phyloP scores from a whole-genome alignment of 2,888 invertebrate genomes.

The Neoscelio sp. region DNA sequence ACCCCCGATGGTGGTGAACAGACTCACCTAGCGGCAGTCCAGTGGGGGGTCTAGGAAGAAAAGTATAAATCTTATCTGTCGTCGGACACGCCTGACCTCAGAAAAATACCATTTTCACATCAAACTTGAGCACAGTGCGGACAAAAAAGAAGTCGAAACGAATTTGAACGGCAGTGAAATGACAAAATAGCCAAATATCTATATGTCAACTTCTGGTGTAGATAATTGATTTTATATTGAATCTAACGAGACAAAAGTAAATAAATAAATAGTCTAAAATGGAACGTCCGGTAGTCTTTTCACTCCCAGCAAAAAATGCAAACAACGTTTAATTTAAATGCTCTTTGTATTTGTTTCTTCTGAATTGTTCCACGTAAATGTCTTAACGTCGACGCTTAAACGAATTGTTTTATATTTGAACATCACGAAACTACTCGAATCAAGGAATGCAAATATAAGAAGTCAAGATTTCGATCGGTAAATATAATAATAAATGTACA shows the following conservation, averaged over 20 bases:
- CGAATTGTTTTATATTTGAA: too few species aligned
- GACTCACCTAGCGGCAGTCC: constrained; percentile 66
- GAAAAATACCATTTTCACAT: constrained; percentile 65
- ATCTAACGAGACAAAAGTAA: constrained; percentile 51
- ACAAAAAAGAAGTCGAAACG: constrained; percentile 64
- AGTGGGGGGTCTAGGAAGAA: constrained; percentile 68
- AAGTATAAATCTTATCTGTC: constrained; percentile 68
- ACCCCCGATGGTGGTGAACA: constrained; percentile 69
- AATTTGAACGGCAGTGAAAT: constrained; percentile 62
- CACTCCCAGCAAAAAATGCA: not conserved
- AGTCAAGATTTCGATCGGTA: not conserved
- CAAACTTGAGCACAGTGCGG: constrained; percentile 61
- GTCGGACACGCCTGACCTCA: constrained; percentile 59
- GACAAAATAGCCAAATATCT: constrained; percentile 63
- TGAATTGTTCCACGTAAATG: too few species aligned
- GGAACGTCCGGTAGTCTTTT: not conserved
- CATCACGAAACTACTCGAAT: constrained; percentile 8
- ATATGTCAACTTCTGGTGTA: constrained; percentile 54
- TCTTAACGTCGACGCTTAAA: too few species aligned
- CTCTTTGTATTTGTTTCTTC: too few species aligned
- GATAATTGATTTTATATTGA: constrained; percentile 56
- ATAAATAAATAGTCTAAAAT: constrained; percentile 57
- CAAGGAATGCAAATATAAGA: not conserved
- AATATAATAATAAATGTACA: constrained; percentile 40
- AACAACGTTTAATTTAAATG: not conserved